Conservation (phyloP, 2,113 vertebrate genomes). For the Galeopterus variegatus region DNA sequence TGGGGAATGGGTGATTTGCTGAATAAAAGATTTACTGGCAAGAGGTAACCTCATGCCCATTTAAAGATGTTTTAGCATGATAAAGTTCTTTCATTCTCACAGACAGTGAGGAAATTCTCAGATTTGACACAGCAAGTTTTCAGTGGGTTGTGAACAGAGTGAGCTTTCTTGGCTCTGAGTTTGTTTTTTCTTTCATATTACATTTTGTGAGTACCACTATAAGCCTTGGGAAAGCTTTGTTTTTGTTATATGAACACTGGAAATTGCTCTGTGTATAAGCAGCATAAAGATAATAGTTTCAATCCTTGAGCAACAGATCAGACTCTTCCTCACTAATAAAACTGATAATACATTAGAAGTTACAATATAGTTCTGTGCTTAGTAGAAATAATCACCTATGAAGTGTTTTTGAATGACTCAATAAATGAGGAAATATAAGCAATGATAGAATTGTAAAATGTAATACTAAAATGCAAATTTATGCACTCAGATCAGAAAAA, state of each 20-base stretch:
- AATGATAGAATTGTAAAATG: background rate
- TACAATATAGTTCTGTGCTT: background rate
- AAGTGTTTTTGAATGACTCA: background rate
- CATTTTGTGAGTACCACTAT: conserved; percentile 29
- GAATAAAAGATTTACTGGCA: conserved; percentile 75
- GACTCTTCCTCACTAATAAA: conserved; percentile 9
- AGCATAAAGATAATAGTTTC: background rate
- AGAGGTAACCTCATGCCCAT: conserved; percentile 50
- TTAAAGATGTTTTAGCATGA: conserved; percentile 62
- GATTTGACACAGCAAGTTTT: conserved; percentile 72
- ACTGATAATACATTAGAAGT: background rate
- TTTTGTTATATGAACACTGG: background rate
- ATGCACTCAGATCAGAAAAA: background rate
- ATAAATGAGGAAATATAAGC: background rate
- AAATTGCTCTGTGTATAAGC: background rate
- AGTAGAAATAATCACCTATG: background rate
- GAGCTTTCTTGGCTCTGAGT: conserved; percentile 54
- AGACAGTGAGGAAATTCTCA: conserved; percentile 68
- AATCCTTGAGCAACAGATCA: background rate
- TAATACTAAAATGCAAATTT: background rate
- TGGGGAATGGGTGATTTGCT: conserved; percentile 77
- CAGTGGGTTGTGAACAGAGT: conserved; percentile 17
- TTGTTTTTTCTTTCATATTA: background rate
- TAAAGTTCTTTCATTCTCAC: conserved; percentile 62
- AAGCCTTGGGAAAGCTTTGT: conserved; percentile 10